Evolutionary conservation across 2,113 vertebrate genomes (phyloP).

Genomic region (Rhinichthys klamathensis): DNA sequence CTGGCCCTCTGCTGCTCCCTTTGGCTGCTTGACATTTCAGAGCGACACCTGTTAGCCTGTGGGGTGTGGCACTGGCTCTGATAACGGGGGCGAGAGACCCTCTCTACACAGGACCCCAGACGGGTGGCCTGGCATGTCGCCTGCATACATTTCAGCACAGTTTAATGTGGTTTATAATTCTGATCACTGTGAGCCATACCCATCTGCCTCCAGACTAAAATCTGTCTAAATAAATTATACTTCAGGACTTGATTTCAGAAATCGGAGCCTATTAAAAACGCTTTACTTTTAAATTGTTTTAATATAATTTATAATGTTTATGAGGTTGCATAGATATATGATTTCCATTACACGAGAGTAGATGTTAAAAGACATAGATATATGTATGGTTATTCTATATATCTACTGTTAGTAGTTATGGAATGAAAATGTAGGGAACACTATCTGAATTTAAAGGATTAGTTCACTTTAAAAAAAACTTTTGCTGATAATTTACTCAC

Average conservation of each 20-base stretch:
- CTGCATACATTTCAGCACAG: constrained; percentile 30
- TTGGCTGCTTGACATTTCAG: constrained; percentile 52
- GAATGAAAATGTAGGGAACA: background rate
- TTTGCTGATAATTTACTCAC: no score
- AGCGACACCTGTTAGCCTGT: constrained; percentile 53
- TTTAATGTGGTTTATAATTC: constrained; percentile 40
- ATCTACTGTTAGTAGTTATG: background rate
- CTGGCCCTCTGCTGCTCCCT: constrained; percentile 19
- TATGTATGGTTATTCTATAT: background rate
- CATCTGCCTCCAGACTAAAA: constrained; percentile 6
- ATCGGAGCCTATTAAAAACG: background rate
- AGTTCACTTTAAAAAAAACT: no score
- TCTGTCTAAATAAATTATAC: background rate
- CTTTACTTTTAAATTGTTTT: background rate
- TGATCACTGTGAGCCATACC: background rate
- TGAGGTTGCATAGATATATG: background rate
- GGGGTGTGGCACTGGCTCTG: constrained; percentile 35
- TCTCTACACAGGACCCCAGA: constrained; percentile 35
- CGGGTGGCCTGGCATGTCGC: constrained; percentile 17
- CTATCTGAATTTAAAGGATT: background rate
- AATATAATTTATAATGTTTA: background rate
- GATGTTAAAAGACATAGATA: no score
- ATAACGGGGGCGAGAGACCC: constrained; percentile 36
- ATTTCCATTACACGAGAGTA: no score
- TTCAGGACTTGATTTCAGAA: no score